Conservation (phyloP, 2,113 vertebrate species). For the Sinocyclocheilus rhinocerous region DNA sequence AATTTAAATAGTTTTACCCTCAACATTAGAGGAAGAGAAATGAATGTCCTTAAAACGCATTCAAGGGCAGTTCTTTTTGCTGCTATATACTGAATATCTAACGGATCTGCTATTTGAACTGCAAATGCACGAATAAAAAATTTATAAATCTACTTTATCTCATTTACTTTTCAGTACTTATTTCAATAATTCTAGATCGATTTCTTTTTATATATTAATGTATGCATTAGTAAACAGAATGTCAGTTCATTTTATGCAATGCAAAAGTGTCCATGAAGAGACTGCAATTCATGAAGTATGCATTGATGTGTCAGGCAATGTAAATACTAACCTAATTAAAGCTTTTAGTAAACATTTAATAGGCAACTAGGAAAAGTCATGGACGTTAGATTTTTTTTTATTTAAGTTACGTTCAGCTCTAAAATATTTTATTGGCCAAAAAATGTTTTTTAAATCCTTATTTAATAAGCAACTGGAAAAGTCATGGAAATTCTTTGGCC, state of each 20-base stretch:
- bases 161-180: background rate
- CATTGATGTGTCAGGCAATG: background rate
- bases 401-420: background rate
- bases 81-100: background rate
- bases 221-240: background rate
- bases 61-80: background rate
- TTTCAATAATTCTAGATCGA: background rate
- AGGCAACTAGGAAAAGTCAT: too few species aligned
- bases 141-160: background rate
- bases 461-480: background rate
- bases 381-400: background rate
- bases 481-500: background rate
- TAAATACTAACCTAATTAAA: too few species aligned
- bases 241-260: background rate
- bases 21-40: background rate
- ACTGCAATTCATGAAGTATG: too few species aligned
- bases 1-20: slow-evolving; percentile 21
- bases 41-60: slow-evolving; percentile 12
- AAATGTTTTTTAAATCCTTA: background rate
- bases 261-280: background rate
- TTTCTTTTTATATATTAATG: background rate
- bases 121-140: background rate
- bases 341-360: too few species aligned
- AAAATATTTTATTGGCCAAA: background rate
- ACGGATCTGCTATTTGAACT: background rate